Base-by-base conservation (phyloP, 1,140 invertebrate genomes). In the Aleiodes sp. region DNA sequence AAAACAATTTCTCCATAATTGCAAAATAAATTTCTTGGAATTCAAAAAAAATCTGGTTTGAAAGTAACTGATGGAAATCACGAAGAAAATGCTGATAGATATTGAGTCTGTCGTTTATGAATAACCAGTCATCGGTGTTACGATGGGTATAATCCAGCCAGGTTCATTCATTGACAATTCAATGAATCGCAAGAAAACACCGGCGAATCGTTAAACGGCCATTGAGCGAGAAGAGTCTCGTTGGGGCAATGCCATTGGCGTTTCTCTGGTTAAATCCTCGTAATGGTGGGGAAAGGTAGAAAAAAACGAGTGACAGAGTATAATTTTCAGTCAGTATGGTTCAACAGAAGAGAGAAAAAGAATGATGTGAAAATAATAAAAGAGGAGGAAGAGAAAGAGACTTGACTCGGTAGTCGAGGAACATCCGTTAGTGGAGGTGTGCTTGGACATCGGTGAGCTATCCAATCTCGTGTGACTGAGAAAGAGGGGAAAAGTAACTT, bases 131-230 rank as follows among this genome's bases (percentile, higher is more conserved):
- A 52, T 52, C 26, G 21, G 46, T 6, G 46, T 52, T 52, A 24
- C 46, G 39, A 39, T 10, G 39, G 33, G 37, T 43, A 64, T 37
- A 68, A 43, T 60, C 57, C 14, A 63, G 28, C 56, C 29, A 21
- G 37, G 41, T 68, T 37, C 67, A 72, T 69, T 72, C 71, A 72
- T 72, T 68, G 64, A 14, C 52, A 72, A 72, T 66, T 73, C 61
- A 71, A 71, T 68, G 69, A 70, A 70, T 67, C 65, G 65, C 60
- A n/a, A 62, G 41, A 67, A n/a, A 69, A 43, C 57, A 43, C 33
- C 59, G 59, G 21, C 59, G 68, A 70, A 70, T 73, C 59, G 71
- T 70, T 70, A 64, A 73, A 68, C 65, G 65, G 61, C 46, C 63
- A 68, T 71, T 73, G 72, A 71, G 61, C 24, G 65, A 60, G 63